These are phyloP conservation scores for Melanotaenia parkinsoni DNA, from an alignment of 2,797 vertebrate species.

Conservation along the genomic window DNA sequence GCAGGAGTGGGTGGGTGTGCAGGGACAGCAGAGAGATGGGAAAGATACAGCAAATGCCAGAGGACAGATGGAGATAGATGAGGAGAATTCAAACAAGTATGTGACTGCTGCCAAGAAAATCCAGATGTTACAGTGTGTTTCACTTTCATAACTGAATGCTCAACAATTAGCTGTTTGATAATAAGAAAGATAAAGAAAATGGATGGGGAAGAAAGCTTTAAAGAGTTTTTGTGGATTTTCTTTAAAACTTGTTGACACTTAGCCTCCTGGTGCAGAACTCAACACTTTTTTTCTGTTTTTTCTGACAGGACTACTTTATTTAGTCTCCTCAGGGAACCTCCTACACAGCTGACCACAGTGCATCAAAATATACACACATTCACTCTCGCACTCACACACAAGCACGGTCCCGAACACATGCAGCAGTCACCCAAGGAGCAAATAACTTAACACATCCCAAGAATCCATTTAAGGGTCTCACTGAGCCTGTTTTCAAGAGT, in stretches of 20 bases:
- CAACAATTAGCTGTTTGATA: slow-evolving; percentile 9
- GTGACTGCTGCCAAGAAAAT: slow-evolving; percentile 39
- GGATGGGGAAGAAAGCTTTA: slow-evolving; percentile 6
- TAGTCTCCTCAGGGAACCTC: slow-evolving; percentile 40
- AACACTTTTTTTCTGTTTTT: slow-evolving; percentile 33
- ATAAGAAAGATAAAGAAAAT: slow-evolving; percentile 7
- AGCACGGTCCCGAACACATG: slow-evolving; percentile 7
- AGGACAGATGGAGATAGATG: slow-evolving; percentile 45
- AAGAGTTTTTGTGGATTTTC: slow-evolving; percentile 31
- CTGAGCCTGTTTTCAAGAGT: slow-evolving; percentile 34
- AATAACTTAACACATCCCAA: slow-evolving; percentile 54
- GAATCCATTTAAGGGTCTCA: slow-evolving; percentile 59
- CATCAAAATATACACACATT: slow-evolving; percentile 31
- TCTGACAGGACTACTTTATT: slow-evolving; percentile 57
- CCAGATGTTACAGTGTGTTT: slow-evolving; percentile 47
- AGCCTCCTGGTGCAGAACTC: slow-evolving; percentile 42
- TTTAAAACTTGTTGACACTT: slow-evolving; percentile 51
- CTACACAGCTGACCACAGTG: slow-evolving; percentile 44
- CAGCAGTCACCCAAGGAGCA: slow-evolving; percentile 46
- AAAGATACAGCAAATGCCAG: slow-evolving; percentile 45
- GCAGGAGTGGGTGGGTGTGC: slow-evolving; percentile 36
- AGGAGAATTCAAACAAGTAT: slow-evolving; percentile 32
- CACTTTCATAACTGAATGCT: slow-evolving; percentile 20
- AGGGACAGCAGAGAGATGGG: slow-evolving; percentile 42
- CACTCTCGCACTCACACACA: background rate